Conservation (phyloP, 1,140 invertebrate species). For the Aphelenchoides fujianensis region DNA sequence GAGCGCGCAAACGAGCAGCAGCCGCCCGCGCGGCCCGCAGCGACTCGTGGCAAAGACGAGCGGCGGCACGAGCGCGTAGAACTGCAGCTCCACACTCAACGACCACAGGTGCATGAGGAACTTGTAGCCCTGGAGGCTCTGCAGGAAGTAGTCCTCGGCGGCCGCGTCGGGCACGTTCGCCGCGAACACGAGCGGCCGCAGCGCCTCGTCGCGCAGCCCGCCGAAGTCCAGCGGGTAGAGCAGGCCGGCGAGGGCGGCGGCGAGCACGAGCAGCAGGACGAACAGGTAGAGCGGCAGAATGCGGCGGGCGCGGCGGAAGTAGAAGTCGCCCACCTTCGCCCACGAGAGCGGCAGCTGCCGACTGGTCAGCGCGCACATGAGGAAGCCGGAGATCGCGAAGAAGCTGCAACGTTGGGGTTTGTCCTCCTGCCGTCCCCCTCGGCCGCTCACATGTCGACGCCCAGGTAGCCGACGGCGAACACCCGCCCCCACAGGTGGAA, state of each 20-base stretch:
- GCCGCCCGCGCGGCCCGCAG: background rate
- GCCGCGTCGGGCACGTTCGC: background rate
- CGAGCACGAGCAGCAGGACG: background rate
- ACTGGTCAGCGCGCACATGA: background rate
- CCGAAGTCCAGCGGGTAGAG: background rate
- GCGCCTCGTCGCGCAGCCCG: background rate
- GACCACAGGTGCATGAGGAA: background rate
- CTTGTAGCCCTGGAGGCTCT: background rate
- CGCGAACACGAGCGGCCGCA: background rate
- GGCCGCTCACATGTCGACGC: constrained; percentile 22
- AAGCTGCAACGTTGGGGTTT: too few species aligned
- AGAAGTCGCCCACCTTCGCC: background rate
- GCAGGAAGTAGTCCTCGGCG: background rate
- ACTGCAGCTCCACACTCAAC: background rate
- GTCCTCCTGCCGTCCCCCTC: too few species aligned
- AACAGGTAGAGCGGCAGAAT: background rate
- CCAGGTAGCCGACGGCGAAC: background rate
- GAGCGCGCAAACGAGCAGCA: background rate
- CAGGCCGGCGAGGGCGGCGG: background rate
- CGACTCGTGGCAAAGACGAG: background rate
- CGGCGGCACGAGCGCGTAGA: background rate
- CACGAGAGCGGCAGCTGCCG: background rate
- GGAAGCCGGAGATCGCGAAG: background rate
- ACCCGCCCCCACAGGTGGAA: constrained; percentile 5
- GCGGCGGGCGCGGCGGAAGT: background rate